Percentiles rank a stretch among this genome's conserved stretches.
phyloP scores from a whole-genome alignment of 2,888 invertebrate genomes.

The Drosophila neonasuta region DNA sequence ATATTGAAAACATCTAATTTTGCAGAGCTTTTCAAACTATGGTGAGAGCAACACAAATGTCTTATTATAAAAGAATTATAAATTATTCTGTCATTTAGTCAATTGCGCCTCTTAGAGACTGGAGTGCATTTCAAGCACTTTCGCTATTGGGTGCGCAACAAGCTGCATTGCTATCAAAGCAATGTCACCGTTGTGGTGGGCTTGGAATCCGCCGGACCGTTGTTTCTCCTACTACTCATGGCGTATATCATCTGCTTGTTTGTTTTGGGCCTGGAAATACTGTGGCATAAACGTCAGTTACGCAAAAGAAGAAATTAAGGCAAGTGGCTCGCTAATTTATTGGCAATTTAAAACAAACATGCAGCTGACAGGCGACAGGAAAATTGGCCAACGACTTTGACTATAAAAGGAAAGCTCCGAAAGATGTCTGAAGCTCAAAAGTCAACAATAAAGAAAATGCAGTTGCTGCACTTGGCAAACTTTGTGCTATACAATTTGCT shows the following conservation, averaged over 20 bases:
- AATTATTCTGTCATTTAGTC: constrained; percentile 42
- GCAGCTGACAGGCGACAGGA: constrained; percentile 47
- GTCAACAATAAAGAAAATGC: constrained; percentile 45
- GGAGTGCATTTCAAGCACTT: constrained; percentile 72
- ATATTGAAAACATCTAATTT: constrained; percentile 73
- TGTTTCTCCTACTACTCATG: constrained; percentile 72
- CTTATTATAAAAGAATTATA: no score
- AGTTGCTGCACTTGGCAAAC: constrained; percentile 57
- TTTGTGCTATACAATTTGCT: constrained; percentile 68
- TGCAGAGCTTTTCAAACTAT: constrained; percentile 67
- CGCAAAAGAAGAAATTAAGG: constrained; percentile 27
- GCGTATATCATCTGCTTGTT: constrained; percentile 63
- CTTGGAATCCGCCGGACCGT: constrained; percentile 77
- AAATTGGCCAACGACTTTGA: constrained; percentile 39
- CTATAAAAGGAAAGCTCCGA: constrained; percentile 47
- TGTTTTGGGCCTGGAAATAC: constrained; percentile 71
- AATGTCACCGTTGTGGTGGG: constrained; percentile 75
- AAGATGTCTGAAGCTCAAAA: constrained; percentile 14
- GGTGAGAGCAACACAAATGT: constrained; percentile 25
- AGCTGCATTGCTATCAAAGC: constrained; percentile 73
- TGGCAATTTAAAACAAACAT: constrained; percentile 61
- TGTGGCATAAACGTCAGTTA: constrained; percentile 47
- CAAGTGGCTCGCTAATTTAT: constrained; percentile 32
- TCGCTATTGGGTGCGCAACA: constrained; percentile 72
- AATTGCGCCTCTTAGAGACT: constrained; percentile 74